Evolutionary conservation across 1,140 invertebrate species (phyloP).

Genomic region (Drosophila kikkawai): DNA sequence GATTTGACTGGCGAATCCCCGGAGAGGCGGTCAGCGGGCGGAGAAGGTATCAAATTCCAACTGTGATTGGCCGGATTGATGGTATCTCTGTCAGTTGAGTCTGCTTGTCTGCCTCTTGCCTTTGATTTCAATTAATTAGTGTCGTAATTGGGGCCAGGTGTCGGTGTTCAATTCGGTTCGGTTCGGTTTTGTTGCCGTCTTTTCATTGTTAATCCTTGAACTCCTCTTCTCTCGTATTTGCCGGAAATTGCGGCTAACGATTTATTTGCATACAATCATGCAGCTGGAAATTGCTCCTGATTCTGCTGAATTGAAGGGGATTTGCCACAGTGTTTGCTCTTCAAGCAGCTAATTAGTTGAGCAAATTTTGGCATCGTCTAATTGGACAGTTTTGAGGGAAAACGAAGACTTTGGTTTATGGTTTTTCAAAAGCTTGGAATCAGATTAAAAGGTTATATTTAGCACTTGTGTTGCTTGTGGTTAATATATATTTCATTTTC

Average conservation of each 20-base stretch:
- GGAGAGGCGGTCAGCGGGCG: background rate
- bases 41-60: slow-evolving; percentile 14
- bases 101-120: slow-evolving; percentile 2
- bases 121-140: slow-evolving; percentile 70
- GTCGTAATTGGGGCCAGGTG: slow-evolving; percentile 60
- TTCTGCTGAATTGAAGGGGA: slow-evolving; percentile 29
- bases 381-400: slow-evolving; percentile 11
- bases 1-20: slow-evolving; percentile 55
- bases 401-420: background rate
- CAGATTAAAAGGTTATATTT: background rate
- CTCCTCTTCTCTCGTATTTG: slow-evolving; percentile 9
- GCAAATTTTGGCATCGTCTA: slow-evolving; percentile 47
- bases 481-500: background rate
- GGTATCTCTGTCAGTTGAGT: background rate
- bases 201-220: slow-evolving; percentile 17
- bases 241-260: slow-evolving; percentile 40
- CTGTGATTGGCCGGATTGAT: slow-evolving; percentile 38
- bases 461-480: background rate
- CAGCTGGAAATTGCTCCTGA: slow-evolving; percentile 24
- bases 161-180: slow-evolving; percentile 3
- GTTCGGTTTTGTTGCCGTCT: slow-evolving; percentile 21
- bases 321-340: slow-evolving; percentile 38
- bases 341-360: slow-evolving; percentile 66
- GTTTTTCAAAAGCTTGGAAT: background rate
- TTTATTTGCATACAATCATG: slow-evolving; percentile 61